Percentiles rank a stretch among this genome's conserved stretches.
These are phyloP conservation scores for Ploceus nigricollis DNA, from an alignment of 2,113 vertebrate species.

Conservation along the genomic window DNA sequence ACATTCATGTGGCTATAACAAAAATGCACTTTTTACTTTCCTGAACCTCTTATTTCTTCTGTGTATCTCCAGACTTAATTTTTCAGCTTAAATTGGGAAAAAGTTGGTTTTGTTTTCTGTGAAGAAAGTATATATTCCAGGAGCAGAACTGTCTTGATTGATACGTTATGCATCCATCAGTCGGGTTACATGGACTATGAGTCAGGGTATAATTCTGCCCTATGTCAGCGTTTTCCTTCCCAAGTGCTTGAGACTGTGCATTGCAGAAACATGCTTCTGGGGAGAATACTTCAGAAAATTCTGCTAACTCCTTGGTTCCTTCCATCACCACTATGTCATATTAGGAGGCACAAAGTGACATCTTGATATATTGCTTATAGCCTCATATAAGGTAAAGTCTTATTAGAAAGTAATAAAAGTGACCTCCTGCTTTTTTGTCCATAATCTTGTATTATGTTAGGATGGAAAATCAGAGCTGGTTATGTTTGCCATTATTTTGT, in stretches of 20 bases:
- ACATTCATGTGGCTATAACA: not conserved
- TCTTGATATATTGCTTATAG: slow-evolving; percentile 72
- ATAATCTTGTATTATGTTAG: slow-evolving; percentile 48
- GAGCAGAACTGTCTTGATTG: slow-evolving; percentile 51
- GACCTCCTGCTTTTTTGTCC: slow-evolving; percentile 62
- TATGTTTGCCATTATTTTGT: slow-evolving; percentile 59
- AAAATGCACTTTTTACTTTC: not conserved
- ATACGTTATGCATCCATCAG: slow-evolving; percentile 58
- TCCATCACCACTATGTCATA: slow-evolving; percentile 71
- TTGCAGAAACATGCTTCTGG: slow-evolving; percentile 58
- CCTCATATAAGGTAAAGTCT: slow-evolving; percentile 69
- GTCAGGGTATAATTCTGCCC: slow-evolving; percentile 62
- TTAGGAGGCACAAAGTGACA: slow-evolving; percentile 70
- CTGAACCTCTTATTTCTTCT: not conserved
- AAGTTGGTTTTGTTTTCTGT: not conserved
- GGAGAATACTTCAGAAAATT: slow-evolving; percentile 67
- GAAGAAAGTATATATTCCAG: slow-evolving; percentile 36
- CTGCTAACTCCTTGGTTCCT: slow-evolving; percentile 63
- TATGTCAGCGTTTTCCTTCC: slow-evolving; percentile 41
- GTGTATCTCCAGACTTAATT: not conserved
- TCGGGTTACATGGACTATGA: slow-evolving; percentile 49
- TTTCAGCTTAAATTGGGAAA: slow-evolving; percentile 15
- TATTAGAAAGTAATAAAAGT: slow-evolving; percentile 71
- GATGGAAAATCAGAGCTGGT: slow-evolving; percentile 49
- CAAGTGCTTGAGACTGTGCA: slow-evolving; percentile 33